Conservation (phyloP, 2,888 invertebrate species). For the Autographa pulchrina region DNA sequence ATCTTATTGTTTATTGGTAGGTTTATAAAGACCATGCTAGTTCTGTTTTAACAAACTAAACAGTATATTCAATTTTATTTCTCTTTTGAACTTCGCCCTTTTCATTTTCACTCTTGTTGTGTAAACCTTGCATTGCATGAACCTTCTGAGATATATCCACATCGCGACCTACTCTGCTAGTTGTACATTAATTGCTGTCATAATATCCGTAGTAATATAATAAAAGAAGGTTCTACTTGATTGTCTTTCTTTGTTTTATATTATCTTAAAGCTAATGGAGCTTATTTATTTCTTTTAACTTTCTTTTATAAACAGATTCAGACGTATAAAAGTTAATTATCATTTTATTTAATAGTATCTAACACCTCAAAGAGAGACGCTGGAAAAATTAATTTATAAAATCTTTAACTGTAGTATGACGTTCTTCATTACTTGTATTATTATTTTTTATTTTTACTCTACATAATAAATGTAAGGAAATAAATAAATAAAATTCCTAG, state of each 20-base stretch:
- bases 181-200: slow-evolving; percentile 4
- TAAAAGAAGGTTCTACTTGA: slow-evolving; percentile 1
- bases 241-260: slow-evolving; percentile 1
- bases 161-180: background rate
- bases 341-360: background rate
- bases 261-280: slow-evolving; percentile 1
- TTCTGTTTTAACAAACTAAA: no score
- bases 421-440: no score
- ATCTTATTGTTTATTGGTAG: no score
- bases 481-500: no score
- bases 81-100: background rate
- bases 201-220: slow-evolving; percentile 4
- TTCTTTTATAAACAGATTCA: background rate
- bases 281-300: background rate
- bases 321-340: background rate
- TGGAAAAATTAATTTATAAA: no score
- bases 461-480: no score
- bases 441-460: no score
- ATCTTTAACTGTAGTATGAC: background rate
- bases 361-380: background rate
- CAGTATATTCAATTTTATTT: no score
- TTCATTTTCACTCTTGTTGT: background rate
- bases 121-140: background rate
- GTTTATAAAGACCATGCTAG: no score
- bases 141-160: background rate